Conservation (phyloP, 2,113 vertebrate genomes). For the Cebus imitator region DNA sequence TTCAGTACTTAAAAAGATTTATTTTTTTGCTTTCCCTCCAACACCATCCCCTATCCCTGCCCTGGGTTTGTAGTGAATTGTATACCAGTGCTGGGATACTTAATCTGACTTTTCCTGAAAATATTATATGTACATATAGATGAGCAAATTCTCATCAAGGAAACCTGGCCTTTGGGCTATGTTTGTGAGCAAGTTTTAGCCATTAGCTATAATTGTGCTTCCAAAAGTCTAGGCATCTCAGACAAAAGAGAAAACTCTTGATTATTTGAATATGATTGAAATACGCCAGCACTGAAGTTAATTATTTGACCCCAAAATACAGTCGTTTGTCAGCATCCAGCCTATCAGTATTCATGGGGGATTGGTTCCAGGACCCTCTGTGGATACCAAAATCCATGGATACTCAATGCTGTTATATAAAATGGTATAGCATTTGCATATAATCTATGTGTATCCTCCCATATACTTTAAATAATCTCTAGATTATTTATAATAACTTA, state of each 20-base stretch:
- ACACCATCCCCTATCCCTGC: not conserved
- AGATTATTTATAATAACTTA: not conserved
- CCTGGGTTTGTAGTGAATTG: not conserved
- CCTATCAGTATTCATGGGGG: not conserved
- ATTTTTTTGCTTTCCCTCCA: not conserved
- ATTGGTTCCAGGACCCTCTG: not conserved
- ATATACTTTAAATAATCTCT: not conserved
- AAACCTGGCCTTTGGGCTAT: not conserved
- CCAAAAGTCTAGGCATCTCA: not conserved
- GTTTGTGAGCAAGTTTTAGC: not conserved
- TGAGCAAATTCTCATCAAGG: not conserved
- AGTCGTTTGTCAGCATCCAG: not conserved
- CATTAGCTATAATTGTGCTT: not conserved
- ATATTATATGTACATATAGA: not conserved
- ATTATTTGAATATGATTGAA: not conserved
- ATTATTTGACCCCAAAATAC: not conserved
- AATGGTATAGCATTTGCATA: not conserved
- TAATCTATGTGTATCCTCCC: not conserved
- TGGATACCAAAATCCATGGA: not conserved
- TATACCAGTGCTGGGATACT: not conserved
- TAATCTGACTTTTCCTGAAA: not conserved
- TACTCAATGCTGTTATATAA: not conserved
- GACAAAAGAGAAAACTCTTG: not conserved
- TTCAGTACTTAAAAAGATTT: not conserved
- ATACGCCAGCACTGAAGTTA: not conserved